Evolutionary conservation across 2,888 invertebrate genomes (phyloP), one percentile per base, ranked within the genome.

Genomic region (Drosophila atroscutellata): DNA sequence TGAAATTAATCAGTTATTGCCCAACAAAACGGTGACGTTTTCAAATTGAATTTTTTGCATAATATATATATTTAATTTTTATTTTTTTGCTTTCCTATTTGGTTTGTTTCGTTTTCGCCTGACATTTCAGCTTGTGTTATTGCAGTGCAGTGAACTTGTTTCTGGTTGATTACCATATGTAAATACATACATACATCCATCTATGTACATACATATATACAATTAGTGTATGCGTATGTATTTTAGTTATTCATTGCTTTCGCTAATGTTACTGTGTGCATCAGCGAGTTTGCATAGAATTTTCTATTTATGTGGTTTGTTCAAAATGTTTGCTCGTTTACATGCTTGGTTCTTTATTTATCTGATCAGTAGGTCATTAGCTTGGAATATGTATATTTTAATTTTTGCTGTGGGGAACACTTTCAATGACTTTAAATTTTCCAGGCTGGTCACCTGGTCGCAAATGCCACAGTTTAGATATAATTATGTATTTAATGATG

Each of bases 81-180:
- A 71, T 73, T 51, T 39, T 58, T 54, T 45, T 60, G 57, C 34
- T 72, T 72, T 71, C 71, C 67, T 75, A 60, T 66, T 68, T 67
- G 6, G 47, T 45, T 32, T 45, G 45, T 45, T 49, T 65, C 36
- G 65, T 45, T 66, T 72, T 63, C 30, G 61, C n/a, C 64, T 67
- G 67, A 28, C 28, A 28, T 28, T 49, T 49, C 18, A 49, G 49
- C 9, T 69, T 82, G 75, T 72, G 72, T 74, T 81, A 76, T 77
- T 83, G 78, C 81, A 85, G 86, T 80, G 71, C 86, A 87, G 72
- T 85, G 86, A 86, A 86, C 86, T 87, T 80, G 88, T 75, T 75
- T 68, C 72, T 75, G 76, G 75, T 86, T 81, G 81, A 85, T 81
- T 83, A 80, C 60, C 75, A 75, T 56, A 42, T 39, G 39, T 39